Percentiles rank a stretch among this genome's conserved stretches.
Conservation (phyloP, 2,797 vertebrate species). For the Sarcophilus harrisii region DNA sequence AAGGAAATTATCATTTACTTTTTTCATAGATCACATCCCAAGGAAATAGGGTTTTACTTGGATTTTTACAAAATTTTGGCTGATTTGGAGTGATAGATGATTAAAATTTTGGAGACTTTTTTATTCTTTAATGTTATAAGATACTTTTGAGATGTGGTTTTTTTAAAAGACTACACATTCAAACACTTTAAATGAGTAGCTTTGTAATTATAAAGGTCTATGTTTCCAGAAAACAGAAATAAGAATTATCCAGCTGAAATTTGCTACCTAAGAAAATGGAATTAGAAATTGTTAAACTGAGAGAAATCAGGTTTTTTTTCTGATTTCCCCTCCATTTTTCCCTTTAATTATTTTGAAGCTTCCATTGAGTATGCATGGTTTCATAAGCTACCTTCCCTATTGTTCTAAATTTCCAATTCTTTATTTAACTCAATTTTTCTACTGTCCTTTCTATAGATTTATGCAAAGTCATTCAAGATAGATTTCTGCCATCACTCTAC, state of each 20-base stretch:
- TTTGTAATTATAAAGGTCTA: constrained; percentile 24
- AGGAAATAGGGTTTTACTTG: background rate
- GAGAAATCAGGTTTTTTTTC: background rate
- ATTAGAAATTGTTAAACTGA: background rate
- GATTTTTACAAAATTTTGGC: background rate
- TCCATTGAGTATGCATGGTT: constrained; percentile 3
- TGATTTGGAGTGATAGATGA: background rate
- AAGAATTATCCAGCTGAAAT: background rate
- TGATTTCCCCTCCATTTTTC: background rate
- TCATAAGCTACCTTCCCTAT: background rate
- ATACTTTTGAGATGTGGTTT: background rate
- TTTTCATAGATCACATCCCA: background rate
- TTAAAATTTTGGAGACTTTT: background rate
- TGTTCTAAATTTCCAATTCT: background rate
- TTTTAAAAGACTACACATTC: background rate
- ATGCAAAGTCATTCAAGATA: background rate
- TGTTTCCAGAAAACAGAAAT: background rate
- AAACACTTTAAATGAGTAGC: constrained; percentile 11
- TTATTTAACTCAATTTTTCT: background rate
- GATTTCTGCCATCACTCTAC: background rate
- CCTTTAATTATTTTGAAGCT: constrained; percentile 34
- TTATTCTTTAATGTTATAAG: constrained; percentile 34
- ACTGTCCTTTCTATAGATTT: background rate
- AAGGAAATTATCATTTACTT: background rate
- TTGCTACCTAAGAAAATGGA: background rate